phyloP scores from a whole-genome alignment of 2,113 vertebrate genomes.

The Coptodon bakossiorum region DNA sequence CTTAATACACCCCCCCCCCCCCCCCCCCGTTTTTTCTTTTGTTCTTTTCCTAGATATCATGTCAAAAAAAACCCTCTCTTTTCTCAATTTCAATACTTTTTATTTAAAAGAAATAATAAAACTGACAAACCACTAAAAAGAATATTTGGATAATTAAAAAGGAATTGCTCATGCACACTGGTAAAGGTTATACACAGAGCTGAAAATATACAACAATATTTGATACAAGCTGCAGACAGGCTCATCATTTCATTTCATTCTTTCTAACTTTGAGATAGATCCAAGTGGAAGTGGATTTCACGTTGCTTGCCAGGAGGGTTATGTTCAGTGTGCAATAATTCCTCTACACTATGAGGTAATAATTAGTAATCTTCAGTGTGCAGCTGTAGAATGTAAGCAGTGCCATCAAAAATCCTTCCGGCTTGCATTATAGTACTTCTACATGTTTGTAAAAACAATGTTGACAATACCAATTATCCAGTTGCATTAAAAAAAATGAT shows the following conservation, averaged over 20 bases:
- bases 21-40: too few species aligned
- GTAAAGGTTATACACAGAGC: neutral
- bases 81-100: neutral
- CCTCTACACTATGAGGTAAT: constrained; percentile 21
- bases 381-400: constrained; percentile 23
- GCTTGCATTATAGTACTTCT: neutral
- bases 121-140: neutral
- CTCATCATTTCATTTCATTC: neutral
- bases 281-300: constrained; percentile 27
- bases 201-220: neutral
- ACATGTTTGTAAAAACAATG: constrained; percentile 1
- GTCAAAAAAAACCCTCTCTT: neutral
- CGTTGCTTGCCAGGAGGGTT: constrained; percentile 10
- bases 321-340: constrained; percentile 38
- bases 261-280: neutral
- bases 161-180: neutral
- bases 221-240: neutral
- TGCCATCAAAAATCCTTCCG: neutral
- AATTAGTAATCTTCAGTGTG: constrained; percentile 45
- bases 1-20: too few species aligned
- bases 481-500: neutral
- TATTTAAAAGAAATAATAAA: neutral
- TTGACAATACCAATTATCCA: neutral
- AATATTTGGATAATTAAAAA: neutral
- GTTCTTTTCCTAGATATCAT: neutral